Evolutionary conservation across 53 echinoderm and acorn worm species (phyloP).

Genomic region (Arbacia lixula): DNA sequence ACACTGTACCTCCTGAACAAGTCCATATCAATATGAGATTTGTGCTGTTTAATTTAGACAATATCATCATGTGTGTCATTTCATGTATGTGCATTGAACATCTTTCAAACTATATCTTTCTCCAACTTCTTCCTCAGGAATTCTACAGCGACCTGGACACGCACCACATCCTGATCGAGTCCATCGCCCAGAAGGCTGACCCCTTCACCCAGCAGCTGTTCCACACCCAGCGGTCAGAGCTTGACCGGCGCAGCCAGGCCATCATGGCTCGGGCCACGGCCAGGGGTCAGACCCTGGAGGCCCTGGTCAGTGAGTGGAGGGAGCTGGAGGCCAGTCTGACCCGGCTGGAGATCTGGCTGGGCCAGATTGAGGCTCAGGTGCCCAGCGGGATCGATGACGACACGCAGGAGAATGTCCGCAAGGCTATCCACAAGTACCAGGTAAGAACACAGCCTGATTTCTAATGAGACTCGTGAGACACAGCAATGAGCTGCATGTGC

Average conservation of each 20-base stretch:
- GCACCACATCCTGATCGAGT: conserved; percentile 95
- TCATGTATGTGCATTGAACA: too few species aligned
- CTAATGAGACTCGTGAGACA: too few species aligned
- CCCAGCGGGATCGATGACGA: conserved; percentile 90
- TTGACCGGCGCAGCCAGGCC: conserved; percentile 86
- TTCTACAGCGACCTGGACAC: conserved; percentile 96
- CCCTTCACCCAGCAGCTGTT: conserved; percentile 92
- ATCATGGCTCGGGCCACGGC: conserved; percentile 77
- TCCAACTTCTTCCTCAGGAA: conserved; percentile 78
- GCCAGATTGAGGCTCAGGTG: conserved; percentile 89
- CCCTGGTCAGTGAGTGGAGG: conserved; percentile 86
- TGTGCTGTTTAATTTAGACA: too few species aligned
- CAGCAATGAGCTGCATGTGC: too few species aligned
- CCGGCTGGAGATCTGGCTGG: conserved; percentile 82
- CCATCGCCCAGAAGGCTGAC: conserved; percentile 97
- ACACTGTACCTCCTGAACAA: too few species aligned
- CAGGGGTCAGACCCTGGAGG: conserved; percentile 86
- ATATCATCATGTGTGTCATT: too few species aligned
- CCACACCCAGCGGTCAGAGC: conserved; percentile 69
- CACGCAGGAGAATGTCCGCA: conserved; percentile 89
- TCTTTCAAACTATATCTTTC: too few species aligned
- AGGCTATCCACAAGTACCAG: conserved; percentile 95
- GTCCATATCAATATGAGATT: too few species aligned
- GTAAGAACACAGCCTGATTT: too few species aligned
- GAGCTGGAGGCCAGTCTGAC: conserved; percentile 78